Percentiles rank a stretch among this genome's conserved stretches.
Evolutionary conservation across 2,797 vertebrate genomes (phyloP).

Genomic region (Australoheros facetus): DNA sequence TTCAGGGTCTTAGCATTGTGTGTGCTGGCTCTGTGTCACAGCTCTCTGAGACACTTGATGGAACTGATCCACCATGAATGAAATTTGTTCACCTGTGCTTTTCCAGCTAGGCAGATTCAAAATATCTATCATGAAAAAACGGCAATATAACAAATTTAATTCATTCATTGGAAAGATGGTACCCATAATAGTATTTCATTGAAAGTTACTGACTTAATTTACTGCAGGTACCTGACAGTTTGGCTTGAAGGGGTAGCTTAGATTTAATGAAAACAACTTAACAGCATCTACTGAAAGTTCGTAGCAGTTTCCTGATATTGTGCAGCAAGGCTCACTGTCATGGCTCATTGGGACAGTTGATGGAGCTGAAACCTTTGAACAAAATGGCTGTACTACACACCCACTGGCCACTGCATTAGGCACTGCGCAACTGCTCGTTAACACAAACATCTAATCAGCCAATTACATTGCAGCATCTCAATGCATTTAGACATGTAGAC

Average conservation of each 20-base stretch:
- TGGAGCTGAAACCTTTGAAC: neutral
- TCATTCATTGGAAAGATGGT: neutral
- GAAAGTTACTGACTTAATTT: neutral
- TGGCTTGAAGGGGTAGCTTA: neutral
- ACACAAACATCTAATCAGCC: neutral
- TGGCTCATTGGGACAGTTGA: neutral
- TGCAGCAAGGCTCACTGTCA: neutral
- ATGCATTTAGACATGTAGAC: neutral
- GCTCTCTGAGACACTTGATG: conserved; percentile 8
- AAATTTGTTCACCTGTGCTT: conserved; percentile 3
- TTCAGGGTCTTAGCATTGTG: neutral
- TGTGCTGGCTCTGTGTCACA: neutral
- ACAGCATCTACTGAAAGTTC: neutral
- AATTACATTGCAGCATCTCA: neutral
- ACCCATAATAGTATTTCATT: neutral
- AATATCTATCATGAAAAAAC: neutral
- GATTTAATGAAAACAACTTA: neutral
- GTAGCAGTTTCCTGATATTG: neutral
- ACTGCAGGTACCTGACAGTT: neutral
- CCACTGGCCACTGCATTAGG: too few species aligned
- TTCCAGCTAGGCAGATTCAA: neutral
- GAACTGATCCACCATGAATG: conserved; percentile 8
- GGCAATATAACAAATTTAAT: neutral
- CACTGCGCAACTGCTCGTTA: too few species aligned
- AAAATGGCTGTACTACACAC: neutral